Evolutionary conservation across 1,140 invertebrate species (phyloP).

Genomic region (Helicoverpa armigera): DNA sequence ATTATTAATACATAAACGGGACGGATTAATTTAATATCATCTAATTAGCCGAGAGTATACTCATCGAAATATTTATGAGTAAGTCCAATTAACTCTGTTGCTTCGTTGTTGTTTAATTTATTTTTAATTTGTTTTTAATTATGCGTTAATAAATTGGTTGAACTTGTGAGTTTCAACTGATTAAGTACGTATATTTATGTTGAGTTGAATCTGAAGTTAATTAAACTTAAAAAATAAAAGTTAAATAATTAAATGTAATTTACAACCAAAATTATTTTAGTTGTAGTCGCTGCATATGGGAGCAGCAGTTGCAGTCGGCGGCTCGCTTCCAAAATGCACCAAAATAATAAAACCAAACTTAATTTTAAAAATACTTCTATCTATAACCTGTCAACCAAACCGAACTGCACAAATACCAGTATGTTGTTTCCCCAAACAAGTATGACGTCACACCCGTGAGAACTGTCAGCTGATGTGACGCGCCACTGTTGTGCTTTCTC

Average conservation of each 20-base stretch:
- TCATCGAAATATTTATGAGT: constrained; percentile 20
- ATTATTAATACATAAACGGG: constrained; percentile 13
- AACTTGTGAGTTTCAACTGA: neutral
- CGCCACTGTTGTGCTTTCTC: neutral
- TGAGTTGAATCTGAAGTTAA: neutral
- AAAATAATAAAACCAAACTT: no score
- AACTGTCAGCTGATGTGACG: neutral
- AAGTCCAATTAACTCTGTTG: constrained; percentile 2
- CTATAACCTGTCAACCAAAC: neutral
- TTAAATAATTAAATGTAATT: no score
- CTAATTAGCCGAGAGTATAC: constrained; percentile 18
- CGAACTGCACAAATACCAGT: neutral
- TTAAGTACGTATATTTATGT: neutral
- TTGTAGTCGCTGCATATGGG: no score
- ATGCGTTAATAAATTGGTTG: neutral
- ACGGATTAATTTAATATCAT: constrained; percentile 4
- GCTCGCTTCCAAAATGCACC: no score
- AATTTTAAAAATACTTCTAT: no score
- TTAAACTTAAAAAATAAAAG: no score
- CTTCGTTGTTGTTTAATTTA: constrained; percentile 29
- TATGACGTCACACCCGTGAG: neutral
- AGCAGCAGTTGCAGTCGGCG: no score
- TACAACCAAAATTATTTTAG: no score
- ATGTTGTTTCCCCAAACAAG: neutral
- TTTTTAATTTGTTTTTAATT: constrained; percentile 23